Evolutionary conservation across 2,888 invertebrate genomes (phyloP), one percentile per base, ranked within the genome.

Genomic region (Volucella bombylans): DNA sequence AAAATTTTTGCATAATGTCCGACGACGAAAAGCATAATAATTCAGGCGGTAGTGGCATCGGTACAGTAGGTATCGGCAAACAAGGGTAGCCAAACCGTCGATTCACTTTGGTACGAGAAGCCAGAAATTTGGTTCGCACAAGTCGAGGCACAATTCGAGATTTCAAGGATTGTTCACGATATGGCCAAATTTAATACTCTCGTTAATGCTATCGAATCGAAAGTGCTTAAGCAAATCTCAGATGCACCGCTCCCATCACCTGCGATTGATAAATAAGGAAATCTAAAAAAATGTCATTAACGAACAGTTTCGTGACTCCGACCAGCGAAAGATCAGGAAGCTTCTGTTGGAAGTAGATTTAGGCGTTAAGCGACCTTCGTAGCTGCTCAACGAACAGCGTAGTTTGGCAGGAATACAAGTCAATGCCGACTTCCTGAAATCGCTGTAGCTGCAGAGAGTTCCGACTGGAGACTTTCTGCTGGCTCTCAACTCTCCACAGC

Each of bases 121-220:
- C 88, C 88, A 0, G 88, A 87, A 18, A 59, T 89, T 49, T 90
- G 89, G 89, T 89, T 90, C 43, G 87, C 88, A 0, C 87, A 88
- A 43, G 52, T 89, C 4, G 89, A 89, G 43, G n/a, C n/a, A n/a
- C n/a, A n/a, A n/a, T n/a, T n/a, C n/a, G n/a, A n/a, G n/a, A 64
- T 87, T 2, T 65, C 87, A 1, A 77, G 86, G 2, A 87, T 89
- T 6, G 85, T 59, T 0, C 31, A 64, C 0, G 89, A n/a, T n/a
- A n/a, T 15, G 0, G 86, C 87, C 0, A 90, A 88, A 50, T 89
- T 87, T 47, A 73, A 87, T 1, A 86, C 87, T 23, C 86, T 89
- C 0, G 80, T 88, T 0, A 86, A 87, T 1, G 81, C 79, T 12
- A 68, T 87, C 1, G 87, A 87, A 31, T 77, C 85, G 6, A 83